These are phyloP conservation scores for Agriotes lineatus DNA, from an alignment of 2,888 invertebrate genomes.

Conservation along the genomic window DNA sequence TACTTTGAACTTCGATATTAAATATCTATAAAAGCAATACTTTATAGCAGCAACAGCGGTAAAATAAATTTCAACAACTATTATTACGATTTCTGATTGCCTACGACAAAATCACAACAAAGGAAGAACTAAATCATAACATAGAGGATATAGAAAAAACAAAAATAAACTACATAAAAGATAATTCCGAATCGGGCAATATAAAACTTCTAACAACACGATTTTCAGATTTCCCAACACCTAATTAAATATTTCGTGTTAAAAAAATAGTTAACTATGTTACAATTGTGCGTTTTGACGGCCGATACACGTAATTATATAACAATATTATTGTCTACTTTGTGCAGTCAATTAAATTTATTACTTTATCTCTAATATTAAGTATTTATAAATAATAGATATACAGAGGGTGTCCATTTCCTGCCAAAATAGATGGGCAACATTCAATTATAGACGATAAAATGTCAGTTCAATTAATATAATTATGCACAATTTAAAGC, in stretches of 20 bases:
- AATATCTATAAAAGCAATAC: conserved; percentile 45
- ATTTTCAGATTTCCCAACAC: conserved; percentile 41
- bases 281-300: conserved; percentile 46
- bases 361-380: conserved; percentile 36
- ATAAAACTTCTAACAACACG: conserved; percentile 25
- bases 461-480: too few relatives aligned
- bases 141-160: conserved; percentile 33
- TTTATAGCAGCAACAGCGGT: conserved; percentile 26
- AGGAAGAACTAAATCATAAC: conserved; percentile 20
- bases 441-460: too few relatives aligned
- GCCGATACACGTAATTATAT: conserved; percentile 47
- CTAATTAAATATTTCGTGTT: conserved; percentile 37
- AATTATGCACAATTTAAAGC: too few relatives aligned
- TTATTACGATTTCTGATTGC: conserved; percentile 25
- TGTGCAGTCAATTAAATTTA: conserved; percentile 62
- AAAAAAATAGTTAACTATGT: conserved; percentile 41
- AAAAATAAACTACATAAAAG: conserved; percentile 31
- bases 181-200: conserved; percentile 19
- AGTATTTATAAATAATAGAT: conserved; percentile 44
- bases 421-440: too few relatives aligned
- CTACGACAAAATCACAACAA: conserved; percentile 38
- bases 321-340: conserved; percentile 60
- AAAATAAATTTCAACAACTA: conserved; percentile 30
- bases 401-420: too few relatives aligned
- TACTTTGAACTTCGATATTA: conserved; percentile 41